Evolutionary conservation across 2,113 vertebrate species (phyloP).

Genomic region (Psammodynastes pulverulentus): DNA sequence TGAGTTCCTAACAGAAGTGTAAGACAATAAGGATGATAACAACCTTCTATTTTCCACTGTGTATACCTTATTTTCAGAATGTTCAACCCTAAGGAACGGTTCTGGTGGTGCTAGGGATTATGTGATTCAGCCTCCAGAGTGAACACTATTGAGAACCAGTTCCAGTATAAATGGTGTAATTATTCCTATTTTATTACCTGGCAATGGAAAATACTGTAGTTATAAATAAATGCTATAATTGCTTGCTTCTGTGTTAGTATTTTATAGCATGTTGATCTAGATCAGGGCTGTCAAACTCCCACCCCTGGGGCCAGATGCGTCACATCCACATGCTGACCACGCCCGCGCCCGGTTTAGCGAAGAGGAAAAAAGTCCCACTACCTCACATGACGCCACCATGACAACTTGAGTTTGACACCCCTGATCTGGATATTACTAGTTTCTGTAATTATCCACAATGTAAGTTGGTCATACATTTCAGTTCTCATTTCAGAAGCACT

Average conservation of each 20-base stretch:
- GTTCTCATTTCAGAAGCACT: slow-evolving; percentile 11
- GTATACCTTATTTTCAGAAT: not conserved
- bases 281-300: too few species aligned
- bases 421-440: not conserved
- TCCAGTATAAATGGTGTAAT: not conserved
- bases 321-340: too few species aligned
- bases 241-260: not conserved
- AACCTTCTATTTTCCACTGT: not conserved
- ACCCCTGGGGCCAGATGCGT: too few species aligned
- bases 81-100: not conserved
- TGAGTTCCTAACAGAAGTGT: not conserved
- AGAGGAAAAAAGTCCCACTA: too few species aligned
- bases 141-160: not conserved
- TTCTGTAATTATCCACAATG: not conserved
- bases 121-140: not conserved
- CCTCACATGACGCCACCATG: too few species aligned
- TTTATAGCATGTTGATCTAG: not conserved
- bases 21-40: not conserved
- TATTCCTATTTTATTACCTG: not conserved
- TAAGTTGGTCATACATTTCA: slow-evolving; percentile 1
- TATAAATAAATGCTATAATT: not conserved
- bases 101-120: not conserved
- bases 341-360: too few species aligned
- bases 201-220: not conserved
- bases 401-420: too few species aligned